Percentiles rank a stretch among this genome's conserved stretches.
These are phyloP conservation scores for Pyrrhia umbra DNA, from an alignment of 2,888 invertebrate species.

Conservation along the genomic window DNA sequence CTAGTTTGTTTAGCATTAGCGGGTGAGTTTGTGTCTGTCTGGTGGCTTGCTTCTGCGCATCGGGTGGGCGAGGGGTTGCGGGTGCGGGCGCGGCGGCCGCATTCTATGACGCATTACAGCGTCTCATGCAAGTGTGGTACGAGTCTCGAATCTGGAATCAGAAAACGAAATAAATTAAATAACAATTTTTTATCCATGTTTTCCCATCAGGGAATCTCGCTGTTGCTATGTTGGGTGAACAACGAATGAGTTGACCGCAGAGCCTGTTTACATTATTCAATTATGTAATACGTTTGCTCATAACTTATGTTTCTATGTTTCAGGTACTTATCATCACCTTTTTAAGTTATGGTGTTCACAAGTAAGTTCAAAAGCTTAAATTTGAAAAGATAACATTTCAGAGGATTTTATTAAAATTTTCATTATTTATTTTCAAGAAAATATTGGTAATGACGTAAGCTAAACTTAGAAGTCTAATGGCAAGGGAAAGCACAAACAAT, in stretches of 20 bases:
- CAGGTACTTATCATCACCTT: slow-evolving; percentile 36
- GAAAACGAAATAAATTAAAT: slow-evolving; percentile 24
- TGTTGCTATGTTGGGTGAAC: not conserved
- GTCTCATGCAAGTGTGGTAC: slow-evolving; percentile 53
- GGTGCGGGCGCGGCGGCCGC: slow-evolving; percentile 71
- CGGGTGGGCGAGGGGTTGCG: slow-evolving; percentile 64
- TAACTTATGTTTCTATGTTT: slow-evolving; percentile 33
- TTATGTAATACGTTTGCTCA: not conserved
- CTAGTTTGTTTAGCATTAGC: slow-evolving; percentile 66
- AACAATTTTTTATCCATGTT: too few relatives aligned
- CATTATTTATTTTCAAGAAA: slow-evolving; percentile 21
- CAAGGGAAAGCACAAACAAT: slow-evolving; percentile 59
- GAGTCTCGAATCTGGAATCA: slow-evolving; percentile 74
- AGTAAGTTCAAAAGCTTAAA: slow-evolving; percentile 16
- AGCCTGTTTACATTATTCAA: not conserved
- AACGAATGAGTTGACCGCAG: not conserved
- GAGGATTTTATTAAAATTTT: slow-evolving; percentile 6
- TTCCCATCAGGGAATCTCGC: not conserved
- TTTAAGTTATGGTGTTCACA: not conserved
- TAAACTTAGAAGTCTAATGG: slow-evolving; percentile 30
- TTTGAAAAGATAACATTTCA: not conserved
- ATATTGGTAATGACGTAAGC: slow-evolving; percentile 39
- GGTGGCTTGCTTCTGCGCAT: slow-evolving; percentile 85
- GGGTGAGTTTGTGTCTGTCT: slow-evolving; percentile 73
- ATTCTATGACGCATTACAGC: slow-evolving; percentile 82